A percentile compares a stretch with the other conserved stretches of the same genome.
Conservation (phyloP, 2,888 invertebrate species). For the Drosophila fulvimacula region DNA sequence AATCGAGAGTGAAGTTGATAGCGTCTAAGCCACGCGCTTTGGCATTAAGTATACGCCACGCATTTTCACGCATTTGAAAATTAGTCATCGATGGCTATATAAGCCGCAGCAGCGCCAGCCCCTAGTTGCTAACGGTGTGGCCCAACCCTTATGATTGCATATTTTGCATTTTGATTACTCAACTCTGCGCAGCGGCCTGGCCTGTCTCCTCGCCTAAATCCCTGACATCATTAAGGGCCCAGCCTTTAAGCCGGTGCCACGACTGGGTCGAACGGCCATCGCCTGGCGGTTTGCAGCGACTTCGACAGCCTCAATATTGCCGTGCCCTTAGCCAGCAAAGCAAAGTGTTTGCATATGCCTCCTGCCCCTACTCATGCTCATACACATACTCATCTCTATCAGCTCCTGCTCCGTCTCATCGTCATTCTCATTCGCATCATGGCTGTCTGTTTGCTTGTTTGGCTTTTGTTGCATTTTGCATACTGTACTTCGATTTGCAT, state of each 20-base stretch:
- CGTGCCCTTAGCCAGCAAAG: slow-evolving; percentile 24
- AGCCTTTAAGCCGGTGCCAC: slow-evolving; percentile 16
- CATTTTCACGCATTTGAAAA: slow-evolving; percentile 30
- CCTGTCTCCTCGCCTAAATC: slow-evolving; percentile 43
- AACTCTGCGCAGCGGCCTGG: slow-evolving; percentile 13
- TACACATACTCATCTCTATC: not conserved
- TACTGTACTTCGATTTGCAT: slow-evolving; percentile 74
- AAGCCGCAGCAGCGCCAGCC: not conserved
- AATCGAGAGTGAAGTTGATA: slow-evolving; percentile 31
- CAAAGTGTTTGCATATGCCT: slow-evolving; percentile 38
- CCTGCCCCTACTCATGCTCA: not conserved
- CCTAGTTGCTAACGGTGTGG: not conserved
- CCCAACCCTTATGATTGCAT: slow-evolving; percentile 37
- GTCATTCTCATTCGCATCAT: slow-evolving; percentile 15
- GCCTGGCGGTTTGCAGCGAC: not conserved
- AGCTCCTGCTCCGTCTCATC: not conserved
- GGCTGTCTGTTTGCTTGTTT: slow-evolving; percentile 36
- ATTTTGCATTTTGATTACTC: slow-evolving; percentile 63
- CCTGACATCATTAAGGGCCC: slow-evolving; percentile 68
- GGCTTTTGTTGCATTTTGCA: slow-evolving; percentile 75
- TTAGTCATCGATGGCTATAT: slow-evolving; percentile 42
- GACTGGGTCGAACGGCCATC: not conserved
- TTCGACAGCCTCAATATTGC: slow-evolving; percentile 38
- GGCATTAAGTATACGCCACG: slow-evolving; percentile 24
- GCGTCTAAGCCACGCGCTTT: slow-evolving; percentile 18